phyloP scores from a whole-genome alignment of 2,113 vertebrate genomes.

The Jaculus jaculus region DNA sequence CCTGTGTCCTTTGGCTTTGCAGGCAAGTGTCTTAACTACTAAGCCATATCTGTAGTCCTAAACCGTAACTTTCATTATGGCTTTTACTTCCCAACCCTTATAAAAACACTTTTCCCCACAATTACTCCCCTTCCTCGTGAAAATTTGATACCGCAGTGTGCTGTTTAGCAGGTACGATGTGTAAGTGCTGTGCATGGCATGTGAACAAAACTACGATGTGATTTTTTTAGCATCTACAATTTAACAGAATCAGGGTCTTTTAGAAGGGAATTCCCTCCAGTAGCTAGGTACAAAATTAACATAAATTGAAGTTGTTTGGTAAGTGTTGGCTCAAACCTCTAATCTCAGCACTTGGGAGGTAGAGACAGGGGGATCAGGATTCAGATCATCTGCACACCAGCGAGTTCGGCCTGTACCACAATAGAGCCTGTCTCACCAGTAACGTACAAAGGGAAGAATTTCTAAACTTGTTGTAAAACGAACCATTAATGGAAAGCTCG shows the following conservation, averaged over 20 bases:
- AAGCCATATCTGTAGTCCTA: too few species aligned
- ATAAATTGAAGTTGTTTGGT: neutral
- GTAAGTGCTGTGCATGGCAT: too few species aligned
- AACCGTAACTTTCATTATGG: neutral
- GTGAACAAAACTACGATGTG: neutral
- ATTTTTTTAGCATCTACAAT: neutral
- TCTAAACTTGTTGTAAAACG: too few species aligned
- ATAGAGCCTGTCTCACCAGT: neutral
- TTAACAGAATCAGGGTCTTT: constrained; percentile 5
- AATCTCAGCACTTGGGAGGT: too few species aligned
- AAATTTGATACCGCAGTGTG: neutral
- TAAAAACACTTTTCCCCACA: neutral
- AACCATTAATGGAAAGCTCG: too few species aligned
- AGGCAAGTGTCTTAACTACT: too few species aligned
- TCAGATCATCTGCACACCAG: neutral
- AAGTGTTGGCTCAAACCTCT: neutral
- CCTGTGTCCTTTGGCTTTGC: too few species aligned
- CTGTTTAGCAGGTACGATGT: neutral
- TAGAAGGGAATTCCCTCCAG: neutral
- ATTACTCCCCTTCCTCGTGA: neutral
- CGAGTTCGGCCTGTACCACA: neutral
- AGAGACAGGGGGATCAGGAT: neutral
- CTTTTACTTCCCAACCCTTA: neutral
- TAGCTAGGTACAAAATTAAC: neutral
- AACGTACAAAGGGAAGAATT: too few species aligned